Evolutionary conservation across 2,888 invertebrate genomes (phyloP), one percentile per base, ranked within the genome.

Genomic region (Amphimallon solstitiale): DNA sequence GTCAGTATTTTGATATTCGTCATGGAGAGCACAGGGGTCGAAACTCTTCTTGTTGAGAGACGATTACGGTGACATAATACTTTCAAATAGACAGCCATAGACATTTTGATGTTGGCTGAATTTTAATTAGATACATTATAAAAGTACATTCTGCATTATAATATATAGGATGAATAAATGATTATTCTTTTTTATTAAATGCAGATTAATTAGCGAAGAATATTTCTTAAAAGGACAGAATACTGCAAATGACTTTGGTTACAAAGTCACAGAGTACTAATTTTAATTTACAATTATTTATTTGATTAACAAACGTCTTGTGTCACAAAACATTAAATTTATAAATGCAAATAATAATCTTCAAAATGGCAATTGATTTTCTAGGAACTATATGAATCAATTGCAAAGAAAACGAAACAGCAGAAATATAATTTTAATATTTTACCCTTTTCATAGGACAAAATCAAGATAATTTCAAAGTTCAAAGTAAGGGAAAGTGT

Each of bases 201-300:
- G 4, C 17, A 12, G 15, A 15, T 19, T 15, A 40, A 9, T 46
- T 21, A 19, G 10, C 21, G 2, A 46, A 17, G 21, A 15, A 14
- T 17, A 46, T 46, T 46, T 3, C 6, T 14, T 6, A 40, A 12
- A 40, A 19, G 45, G 2, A 14, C 14, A 46, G 1, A 59, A 23
- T 49, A 49, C 62, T 48, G 17, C 62, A 62, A 62, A 62, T 62
- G 49, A 23, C 62, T 49, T 62, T 62, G 21, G 23, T 23, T 15
- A 40, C 37, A 62, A 49, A 48, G 49, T 34, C 62, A 51, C 34
- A 49, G 62, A 62, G 62, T 62, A 35, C 9, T 10, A 52, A 9
- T 37, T 35, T 14, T 51, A 14, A 23, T 9, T 9, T 19, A 29
- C n/a, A 51, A 29, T 51, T 51, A 51, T 21, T 14, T 12, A 7